A percentile compares a stretch with the other conserved stretches of the same genome.
phyloP scores from a whole-genome alignment of 2,113 vertebrate genomes.

The Zosterops hypoxanthus region DNA sequence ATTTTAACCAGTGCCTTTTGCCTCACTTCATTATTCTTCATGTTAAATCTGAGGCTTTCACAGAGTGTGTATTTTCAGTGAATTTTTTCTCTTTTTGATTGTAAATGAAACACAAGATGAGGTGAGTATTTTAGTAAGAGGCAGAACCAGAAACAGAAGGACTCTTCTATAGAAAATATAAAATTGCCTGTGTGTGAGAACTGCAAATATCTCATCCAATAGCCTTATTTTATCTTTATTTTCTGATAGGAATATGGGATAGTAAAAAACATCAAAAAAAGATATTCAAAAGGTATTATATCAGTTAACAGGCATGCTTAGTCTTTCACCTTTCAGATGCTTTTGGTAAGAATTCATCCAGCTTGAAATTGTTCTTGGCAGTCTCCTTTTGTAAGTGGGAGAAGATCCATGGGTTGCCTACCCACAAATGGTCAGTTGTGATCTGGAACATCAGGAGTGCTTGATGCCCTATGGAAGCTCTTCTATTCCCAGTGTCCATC shows the following conservation, averaged over 20 bases:
- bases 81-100: background rate
- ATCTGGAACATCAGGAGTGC: background rate
- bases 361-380: background rate
- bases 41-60: background rate
- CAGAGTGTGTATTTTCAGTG: background rate
- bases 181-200: background rate
- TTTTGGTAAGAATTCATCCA: background rate
- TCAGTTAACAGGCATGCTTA: background rate
- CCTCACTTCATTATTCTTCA: background rate
- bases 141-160: background rate
- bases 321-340: background rate
- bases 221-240: background rate
- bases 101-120: background rate
- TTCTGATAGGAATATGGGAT: background rate
- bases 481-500: background rate
- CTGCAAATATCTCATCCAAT: background rate
- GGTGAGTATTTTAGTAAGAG: background rate
- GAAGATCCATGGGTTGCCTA: background rate
- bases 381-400: background rate
- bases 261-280: background rate
- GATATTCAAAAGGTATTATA: background rate
- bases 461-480: accelerated
- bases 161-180: background rate
- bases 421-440: background rate
- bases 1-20: background rate